Conservation (phyloP, 1,140 invertebrate species). For the Brachionus sp. region DNA sequence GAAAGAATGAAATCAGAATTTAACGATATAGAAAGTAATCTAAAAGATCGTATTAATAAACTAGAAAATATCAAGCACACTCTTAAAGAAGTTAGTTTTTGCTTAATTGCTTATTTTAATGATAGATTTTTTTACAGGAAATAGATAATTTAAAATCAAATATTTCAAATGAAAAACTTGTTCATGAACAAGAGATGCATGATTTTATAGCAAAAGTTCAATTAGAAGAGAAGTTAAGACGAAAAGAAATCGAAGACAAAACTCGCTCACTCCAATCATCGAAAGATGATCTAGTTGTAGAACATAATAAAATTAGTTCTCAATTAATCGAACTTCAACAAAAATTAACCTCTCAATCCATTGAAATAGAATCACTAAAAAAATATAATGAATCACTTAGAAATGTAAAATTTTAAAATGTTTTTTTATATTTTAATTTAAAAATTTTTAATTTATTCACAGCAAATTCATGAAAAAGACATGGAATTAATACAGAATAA, state of each 20-base stretch:
- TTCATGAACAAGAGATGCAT: constrained; percentile 36
- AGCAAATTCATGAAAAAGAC: constrained; percentile 32
- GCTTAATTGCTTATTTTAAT: not conserved
- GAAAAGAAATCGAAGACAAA: constrained; percentile 33
- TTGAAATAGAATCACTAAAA: constrained; percentile 44
- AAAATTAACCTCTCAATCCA: constrained; percentile 5
- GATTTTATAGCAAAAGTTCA: not conserved
- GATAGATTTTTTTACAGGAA: constrained; percentile 30
- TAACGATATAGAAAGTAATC: constrained; percentile 52
- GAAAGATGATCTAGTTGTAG: constrained; percentile 14
- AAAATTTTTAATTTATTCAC: not conserved
- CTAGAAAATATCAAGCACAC: constrained; percentile 30
- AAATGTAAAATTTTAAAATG: not conserved
- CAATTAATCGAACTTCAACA: constrained; percentile 31
- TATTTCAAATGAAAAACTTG: constrained; percentile 14
- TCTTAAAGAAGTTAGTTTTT: not conserved
- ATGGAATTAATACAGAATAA: not conserved
- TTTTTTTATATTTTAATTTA: not conserved
- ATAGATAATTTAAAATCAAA: constrained; percentile 20
- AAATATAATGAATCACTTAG: constrained; percentile 22
- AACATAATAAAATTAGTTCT: constrained; percentile 27
- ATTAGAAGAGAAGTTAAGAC: not conserved
- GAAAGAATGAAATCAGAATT: constrained; percentile 50
- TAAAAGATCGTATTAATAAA: constrained; percentile 52
- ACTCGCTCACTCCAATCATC: not conserved